phyloP scores from a whole-genome alignment of 2,888 invertebrate species.

The Cataglyphis albicans region DNA sequence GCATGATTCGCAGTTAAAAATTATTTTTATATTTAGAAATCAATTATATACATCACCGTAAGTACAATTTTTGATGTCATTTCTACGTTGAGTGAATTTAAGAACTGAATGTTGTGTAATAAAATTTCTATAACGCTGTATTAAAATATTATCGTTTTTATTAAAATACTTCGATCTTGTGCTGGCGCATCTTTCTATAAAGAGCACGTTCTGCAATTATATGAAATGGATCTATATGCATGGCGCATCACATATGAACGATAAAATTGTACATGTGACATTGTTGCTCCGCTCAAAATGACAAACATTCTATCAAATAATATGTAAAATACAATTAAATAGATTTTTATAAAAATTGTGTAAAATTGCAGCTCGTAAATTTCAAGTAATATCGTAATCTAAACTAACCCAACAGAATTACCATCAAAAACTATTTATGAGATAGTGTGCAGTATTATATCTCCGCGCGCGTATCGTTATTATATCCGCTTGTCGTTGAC shows the following conservation, averaged over 20 bases:
- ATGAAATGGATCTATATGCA: not conserved
- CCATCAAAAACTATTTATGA: slow-evolving; percentile 14
- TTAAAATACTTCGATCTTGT: slow-evolving; percentile 61
- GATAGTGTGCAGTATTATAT: not conserved
- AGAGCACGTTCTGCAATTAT: not conserved
- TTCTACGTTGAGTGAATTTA: not conserved
- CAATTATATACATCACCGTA: not conserved
- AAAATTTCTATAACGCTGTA: slow-evolving; percentile 66
- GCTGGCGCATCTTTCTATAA: slow-evolving; percentile 46
- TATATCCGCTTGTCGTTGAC: not conserved
- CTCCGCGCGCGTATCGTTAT: not conserved
- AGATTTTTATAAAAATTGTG: slow-evolving; percentile 2
- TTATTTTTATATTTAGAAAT: not conserved
- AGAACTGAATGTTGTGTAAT: not conserved
- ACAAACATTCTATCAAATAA: slow-evolving; percentile 20
- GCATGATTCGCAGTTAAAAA: not conserved
- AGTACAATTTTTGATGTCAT: not conserved
- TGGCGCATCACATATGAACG: slow-evolving; percentile 9
- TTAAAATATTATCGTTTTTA: slow-evolving; percentile 75
- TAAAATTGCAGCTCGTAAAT: not conserved
- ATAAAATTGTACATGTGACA: slow-evolving; percentile 7
- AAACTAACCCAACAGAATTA: slow-evolving; percentile 2
- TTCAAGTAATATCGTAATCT: not conserved
- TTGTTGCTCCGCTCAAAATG: slow-evolving; percentile 13
- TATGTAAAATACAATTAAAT: slow-evolving; percentile 26